Conservation (phyloP, 2,797 vertebrate genomes). For the Falco rusticolus region DNA sequence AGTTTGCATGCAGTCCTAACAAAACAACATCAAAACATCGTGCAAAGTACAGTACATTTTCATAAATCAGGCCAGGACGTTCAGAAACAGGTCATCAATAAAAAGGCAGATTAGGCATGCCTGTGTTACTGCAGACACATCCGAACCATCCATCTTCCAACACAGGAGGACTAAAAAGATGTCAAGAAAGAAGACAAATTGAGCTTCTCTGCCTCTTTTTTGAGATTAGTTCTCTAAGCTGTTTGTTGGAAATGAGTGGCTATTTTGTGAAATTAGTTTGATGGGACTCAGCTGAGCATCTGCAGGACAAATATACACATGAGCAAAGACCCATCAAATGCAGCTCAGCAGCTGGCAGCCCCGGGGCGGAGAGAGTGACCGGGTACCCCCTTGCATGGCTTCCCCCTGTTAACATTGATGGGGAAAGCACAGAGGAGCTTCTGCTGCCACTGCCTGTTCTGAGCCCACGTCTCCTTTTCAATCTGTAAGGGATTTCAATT, state of each 20-base stretch:
- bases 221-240: neutral
- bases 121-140: neutral
- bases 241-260: neutral
- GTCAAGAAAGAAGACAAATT: neutral
- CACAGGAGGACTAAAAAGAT: neutral
- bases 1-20: conserved; percentile 45
- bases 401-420: neutral
- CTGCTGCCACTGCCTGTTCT: neutral
- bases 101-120: neutral
- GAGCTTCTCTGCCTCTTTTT: neutral
- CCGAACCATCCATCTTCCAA: neutral
- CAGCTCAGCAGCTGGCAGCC: neutral
- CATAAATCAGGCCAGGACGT: neutral
- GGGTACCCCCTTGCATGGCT: rapidly evolving
- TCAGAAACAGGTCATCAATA: conserved; percentile 2
- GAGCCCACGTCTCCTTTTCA: neutral
- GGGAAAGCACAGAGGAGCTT: neutral
- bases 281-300: neutral
- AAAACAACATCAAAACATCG: neutral
- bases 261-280: neutral
- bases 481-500: neutral
- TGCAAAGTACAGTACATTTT: neutral
- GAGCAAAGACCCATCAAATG: neutral
- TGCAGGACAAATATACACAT: neutral
- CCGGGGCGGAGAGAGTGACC: rapidly evolving